These are phyloP conservation scores for Ferdinandea cuprea DNA, from an alignment of 2,888 invertebrate genomes.

Conservation along the genomic window DNA sequence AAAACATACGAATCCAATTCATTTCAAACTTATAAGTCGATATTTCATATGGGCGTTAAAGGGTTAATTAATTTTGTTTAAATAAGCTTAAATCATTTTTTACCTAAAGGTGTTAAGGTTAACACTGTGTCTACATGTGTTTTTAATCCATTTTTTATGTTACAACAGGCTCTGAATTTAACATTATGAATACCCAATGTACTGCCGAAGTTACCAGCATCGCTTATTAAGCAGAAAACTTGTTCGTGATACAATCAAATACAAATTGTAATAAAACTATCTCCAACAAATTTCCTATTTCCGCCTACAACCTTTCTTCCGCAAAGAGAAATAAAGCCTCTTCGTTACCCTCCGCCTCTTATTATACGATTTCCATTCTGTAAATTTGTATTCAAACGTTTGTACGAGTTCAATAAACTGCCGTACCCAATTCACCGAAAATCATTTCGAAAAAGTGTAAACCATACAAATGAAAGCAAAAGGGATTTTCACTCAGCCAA, in stretches of 20 bases:
- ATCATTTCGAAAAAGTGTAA: slow-evolving; percentile 24
- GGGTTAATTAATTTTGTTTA: too few relatives aligned
- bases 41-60: too few relatives aligned
- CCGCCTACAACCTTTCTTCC: slow-evolving; percentile 20
- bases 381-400: slow-evolving; percentile 2
- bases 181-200: too few relatives aligned
- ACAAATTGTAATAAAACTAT: neutral
- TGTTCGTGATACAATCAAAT: neutral
- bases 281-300: slow-evolving; percentile 21
- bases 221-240: too few relatives aligned
- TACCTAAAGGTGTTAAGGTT: too few relatives aligned
- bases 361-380: neutral
- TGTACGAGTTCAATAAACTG: slow-evolving; percentile 54
- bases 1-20: too few relatives aligned
- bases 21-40: too few relatives aligned
- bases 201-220: too few relatives aligned
- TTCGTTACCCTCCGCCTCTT: neutral
- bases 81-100: too few relatives aligned
- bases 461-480: slow-evolving; percentile 52
- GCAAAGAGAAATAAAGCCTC: slow-evolving; percentile 20
- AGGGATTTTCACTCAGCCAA: slow-evolving; percentile 60
- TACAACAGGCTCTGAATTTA: too few relatives aligned
- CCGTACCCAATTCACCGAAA: slow-evolving; percentile 45
- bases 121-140: too few relatives aligned
- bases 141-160: too few relatives aligned